Evolutionary conservation across 2,113 vertebrate genomes (phyloP).

Genomic region (Oryzias javanicus): DNA sequence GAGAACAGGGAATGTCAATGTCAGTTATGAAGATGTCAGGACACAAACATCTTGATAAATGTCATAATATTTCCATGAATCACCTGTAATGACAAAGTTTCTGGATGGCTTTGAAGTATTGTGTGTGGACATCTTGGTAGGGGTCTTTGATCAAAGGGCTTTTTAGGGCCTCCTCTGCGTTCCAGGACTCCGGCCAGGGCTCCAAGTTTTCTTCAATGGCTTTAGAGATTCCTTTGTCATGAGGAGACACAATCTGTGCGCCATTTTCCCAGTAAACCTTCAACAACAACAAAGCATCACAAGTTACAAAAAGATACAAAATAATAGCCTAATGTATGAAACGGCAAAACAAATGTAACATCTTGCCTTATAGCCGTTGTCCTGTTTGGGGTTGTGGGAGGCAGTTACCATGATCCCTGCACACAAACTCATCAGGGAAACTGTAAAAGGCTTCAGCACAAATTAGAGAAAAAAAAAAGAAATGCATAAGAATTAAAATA

Average conservation of each 20-base stretch:
- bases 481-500: neutral
- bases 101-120: constrained; percentile 89
- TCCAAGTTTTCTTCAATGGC: constrained; percentile 90
- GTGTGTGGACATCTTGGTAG: constrained; percentile 73
- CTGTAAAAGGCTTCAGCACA: constrained; percentile 85
- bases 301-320: no score
- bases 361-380: constrained; percentile 95
- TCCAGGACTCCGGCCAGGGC: constrained; percentile 91
- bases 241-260: constrained; percentile 93
- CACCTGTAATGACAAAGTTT: constrained; percentile 94
- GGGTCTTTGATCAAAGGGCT: constrained; percentile 84
- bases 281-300: constrained; percentile 4
- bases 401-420: constrained; percentile 97
- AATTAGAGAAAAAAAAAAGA: neutral
- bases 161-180: constrained; percentile 76
- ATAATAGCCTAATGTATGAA: neutral
- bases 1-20: neutral
- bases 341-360: neutral
- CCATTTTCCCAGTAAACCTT: constrained; percentile 98
- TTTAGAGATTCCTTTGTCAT: constrained; percentile 87
- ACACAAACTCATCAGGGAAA: constrained; percentile 87
- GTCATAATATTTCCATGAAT: neutral
- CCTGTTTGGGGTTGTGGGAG: constrained; percentile 97
- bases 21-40: neutral
- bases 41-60: no score